Base-by-base conservation (phyloP, 64 coral and sea anemone species). In the Pocillopora verrucosa region DNA sequence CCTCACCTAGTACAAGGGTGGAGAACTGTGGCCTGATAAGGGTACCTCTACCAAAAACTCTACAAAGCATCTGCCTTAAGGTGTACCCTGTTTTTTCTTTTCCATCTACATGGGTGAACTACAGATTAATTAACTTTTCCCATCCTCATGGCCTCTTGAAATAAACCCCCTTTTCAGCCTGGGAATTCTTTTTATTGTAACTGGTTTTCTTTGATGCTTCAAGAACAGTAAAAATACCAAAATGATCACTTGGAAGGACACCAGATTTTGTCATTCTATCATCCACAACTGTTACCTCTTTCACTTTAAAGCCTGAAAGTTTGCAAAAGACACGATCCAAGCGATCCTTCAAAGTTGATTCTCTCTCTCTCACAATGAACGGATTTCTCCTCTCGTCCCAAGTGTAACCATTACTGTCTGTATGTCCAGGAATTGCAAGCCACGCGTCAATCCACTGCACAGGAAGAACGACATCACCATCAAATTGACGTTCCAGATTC, bases 251-350 rank as follows among this genome's bases (percentile, higher is more conserved):
- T 0, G 88, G 80, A 51, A 88, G 83, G 12, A 92, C 62, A 79
- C 73, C 79, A 78, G 89, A 13, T 11, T 88, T 63, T 26, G 86
- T 58, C n/a, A 59, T 45, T 26, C 75, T 61, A 24, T 58, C 62
- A 13, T 87, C 94, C 17, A 95, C 74, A 75, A 95, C 41, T 56
- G 58, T 80, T 74, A 95, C 89, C 62, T 61, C 78, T n/a, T 74
- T 45, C 26, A 95, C 80, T 78, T 60, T 58, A 34, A 95, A 95
- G 68, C 92, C 79, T n/a, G 56, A 41, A 25, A 96, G 74, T 65
- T 92, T 96, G 90, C 94, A 96, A 70, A 92, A 84, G 2, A 92
- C 90, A 86, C 94, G 80, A 86, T 96, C 94, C 85, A 92, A 64
- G 11, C 94, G 86, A 86, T 92, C 81, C 73, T 96, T 89, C 22